Evolutionary conservation across 2,888 invertebrate species (phyloP), one percentile per base, ranked within the genome.

Genomic region (Eulithis testata): DNA sequence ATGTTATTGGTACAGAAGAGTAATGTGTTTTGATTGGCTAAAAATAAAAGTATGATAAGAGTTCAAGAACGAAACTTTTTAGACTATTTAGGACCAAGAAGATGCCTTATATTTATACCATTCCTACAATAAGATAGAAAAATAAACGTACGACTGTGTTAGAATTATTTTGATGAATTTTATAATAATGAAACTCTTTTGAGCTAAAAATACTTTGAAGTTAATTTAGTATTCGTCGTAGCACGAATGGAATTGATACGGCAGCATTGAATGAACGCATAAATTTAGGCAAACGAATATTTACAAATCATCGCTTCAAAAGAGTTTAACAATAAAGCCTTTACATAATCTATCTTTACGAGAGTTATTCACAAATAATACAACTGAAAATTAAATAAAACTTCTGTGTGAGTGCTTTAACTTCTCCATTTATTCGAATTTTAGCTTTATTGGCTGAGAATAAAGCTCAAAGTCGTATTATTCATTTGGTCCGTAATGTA

Each of bases 381-480:
- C 76, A 76, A 84, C 76, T 84, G 81, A 82, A 87, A 87, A 86
- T 86, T 86, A 76, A 86, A 86, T 85, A 82, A 73, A 79, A 77
- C 80, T 81, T 81, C 78, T 80, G 73, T 78, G 68, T 75, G 71
- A 79, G 74, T 78, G 71, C 71, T 65, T 65, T 65, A 72, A 64
- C 53, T 66, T 43, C 66, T 47, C 63, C 49, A 68, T 61, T 61
- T 64, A 76, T 69, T 69, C 60, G 53, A 77, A 76, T 76, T 75
- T 62, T 66, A 65, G 70, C 76, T 76, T 78, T 83, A 82, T 72
- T 37, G 0, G 7, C 8, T 54, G 12, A 65, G 47, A 11, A 72
- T 84, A 85, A 73, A 79, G 81, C 73, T 77, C 66, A 76, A 77
- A 82, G 75, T 77, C 64, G 69, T 63, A 58, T 75, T 65, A 71